Conservation (phyloP, 2,888 invertebrate species). For the Amphipoea lucens region DNA sequence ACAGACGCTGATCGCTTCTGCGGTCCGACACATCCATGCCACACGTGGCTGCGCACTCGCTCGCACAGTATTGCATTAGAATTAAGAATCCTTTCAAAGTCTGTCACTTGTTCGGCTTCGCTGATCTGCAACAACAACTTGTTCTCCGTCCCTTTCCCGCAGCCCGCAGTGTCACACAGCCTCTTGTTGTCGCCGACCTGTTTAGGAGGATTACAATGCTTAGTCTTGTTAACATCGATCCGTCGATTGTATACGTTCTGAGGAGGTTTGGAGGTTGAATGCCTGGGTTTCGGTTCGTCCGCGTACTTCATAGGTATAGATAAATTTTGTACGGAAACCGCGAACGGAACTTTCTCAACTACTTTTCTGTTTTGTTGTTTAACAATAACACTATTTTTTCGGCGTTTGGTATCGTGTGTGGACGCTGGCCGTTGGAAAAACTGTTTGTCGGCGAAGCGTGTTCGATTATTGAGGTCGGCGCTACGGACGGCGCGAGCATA, state of each 20-base stretch:
- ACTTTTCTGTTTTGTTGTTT: conserved; percentile 82
- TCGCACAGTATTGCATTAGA: conserved; percentile 89
- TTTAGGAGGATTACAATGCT: conserved; percentile 84
- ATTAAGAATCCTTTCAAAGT: conserved; percentile 92
- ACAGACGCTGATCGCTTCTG: conserved; percentile 80
- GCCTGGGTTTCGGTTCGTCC: conserved; percentile 77
- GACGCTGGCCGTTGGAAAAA: conserved; percentile 72
- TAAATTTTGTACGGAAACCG: conserved; percentile 83
- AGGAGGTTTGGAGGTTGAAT: conserved; percentile 82
- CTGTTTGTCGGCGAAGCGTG: conserved; percentile 76
- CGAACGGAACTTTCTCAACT: conserved; percentile 82
- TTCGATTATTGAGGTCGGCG: conserved; percentile 78
- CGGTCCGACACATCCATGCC: conserved; percentile 80
- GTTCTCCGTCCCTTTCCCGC: conserved; percentile 88
- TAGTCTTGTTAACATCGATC: conserved; percentile 83
- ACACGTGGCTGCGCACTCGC: conserved; percentile 84
- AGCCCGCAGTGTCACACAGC: conserved; percentile 82
- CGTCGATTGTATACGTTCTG: conserved; percentile 70
- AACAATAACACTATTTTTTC: conserved; percentile 73
- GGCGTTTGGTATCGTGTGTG: conserved; percentile 69
- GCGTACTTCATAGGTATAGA: conserved; percentile 87
- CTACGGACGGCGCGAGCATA: conserved; percentile 81
- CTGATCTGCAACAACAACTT: conserved; percentile 89
- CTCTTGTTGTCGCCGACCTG: conserved; percentile 87
- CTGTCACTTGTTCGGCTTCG: conserved; percentile 91